phyloP scores from a whole-genome alignment of 2,888 invertebrate genomes.

The Archips crataeganus region DNA sequence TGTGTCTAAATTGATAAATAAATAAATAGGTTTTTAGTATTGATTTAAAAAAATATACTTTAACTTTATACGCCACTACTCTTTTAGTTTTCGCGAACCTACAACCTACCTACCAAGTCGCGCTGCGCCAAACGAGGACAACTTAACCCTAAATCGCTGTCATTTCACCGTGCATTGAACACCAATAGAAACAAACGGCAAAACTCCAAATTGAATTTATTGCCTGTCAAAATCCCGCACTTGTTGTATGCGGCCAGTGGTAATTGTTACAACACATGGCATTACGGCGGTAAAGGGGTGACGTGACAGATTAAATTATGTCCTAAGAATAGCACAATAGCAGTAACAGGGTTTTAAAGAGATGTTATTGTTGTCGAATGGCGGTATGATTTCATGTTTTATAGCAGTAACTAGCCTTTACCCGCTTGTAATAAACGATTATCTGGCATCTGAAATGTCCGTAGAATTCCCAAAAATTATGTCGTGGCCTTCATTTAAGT shows the following conservation, averaged over 20 bases:
- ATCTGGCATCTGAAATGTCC: no score
- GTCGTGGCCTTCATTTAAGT: no score
- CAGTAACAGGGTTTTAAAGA: conserved; percentile 37
- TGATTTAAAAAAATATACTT: no score
- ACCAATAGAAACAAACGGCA: conserved; percentile 61
- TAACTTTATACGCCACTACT: no score
- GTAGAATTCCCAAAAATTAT: no score
- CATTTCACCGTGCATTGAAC: conserved; percentile 74
- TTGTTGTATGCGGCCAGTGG: conserved; percentile 68
- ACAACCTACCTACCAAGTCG: no score
- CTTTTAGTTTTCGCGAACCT: no score
- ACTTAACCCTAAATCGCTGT: conserved; percentile 63
- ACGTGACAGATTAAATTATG: conserved; percentile 49
- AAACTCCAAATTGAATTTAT: conserved; percentile 78
- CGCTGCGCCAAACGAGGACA: conserved; percentile 17
- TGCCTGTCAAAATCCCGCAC: conserved; percentile 79
- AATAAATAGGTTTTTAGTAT: no score
- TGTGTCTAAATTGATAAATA: no score
- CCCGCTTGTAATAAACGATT: no score
- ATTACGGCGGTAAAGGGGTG: conserved; percentile 72
- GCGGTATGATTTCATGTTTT: not conserved
- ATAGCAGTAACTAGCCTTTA: not conserved
- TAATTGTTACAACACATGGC: conserved; percentile 82
- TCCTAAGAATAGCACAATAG: conserved; percentile 30
- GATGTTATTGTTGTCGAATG: conserved; percentile 23